A percentile compares a stretch with the other conserved stretches of the same genome.
Conservation (phyloP, 2,888 invertebrate genomes). For the Pandemis cinnamomeana region DNA sequence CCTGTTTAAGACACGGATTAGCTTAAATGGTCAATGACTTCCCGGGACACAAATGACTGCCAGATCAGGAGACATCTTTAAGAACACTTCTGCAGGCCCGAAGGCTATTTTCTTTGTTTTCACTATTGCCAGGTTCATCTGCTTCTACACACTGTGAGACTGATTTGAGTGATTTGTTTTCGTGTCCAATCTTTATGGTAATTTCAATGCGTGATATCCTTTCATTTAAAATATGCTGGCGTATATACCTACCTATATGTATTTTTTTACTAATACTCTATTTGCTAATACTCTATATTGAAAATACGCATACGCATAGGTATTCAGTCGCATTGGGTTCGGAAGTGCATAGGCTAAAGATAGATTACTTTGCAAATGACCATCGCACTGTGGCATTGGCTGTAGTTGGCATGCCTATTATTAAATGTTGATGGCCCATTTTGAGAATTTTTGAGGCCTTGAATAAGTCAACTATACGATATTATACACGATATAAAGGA, state of each 20-base stretch:
- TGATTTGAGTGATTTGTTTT: too few relatives aligned
- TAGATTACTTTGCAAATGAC: not conserved
- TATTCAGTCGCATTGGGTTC: not conserved
- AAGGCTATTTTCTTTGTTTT: not conserved
- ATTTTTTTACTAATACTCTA: too few relatives aligned
- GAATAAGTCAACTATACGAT: too few relatives aligned
- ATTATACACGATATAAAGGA: too few relatives aligned
- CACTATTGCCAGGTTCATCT: not conserved
- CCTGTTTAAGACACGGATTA: constrained; percentile 20
- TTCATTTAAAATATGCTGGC: not conserved
- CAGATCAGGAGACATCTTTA: not conserved
- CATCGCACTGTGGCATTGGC: not conserved
- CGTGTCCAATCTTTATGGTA: too few relatives aligned
- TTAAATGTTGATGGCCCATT: too few relatives aligned
- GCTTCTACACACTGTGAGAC: too few relatives aligned
- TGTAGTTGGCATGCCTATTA: not conserved
- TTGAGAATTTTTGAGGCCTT: too few relatives aligned
- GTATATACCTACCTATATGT: too few relatives aligned
- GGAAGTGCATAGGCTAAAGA: not conserved
- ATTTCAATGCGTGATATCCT: not conserved
- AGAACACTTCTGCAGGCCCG: not conserved
- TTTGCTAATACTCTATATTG: too few relatives aligned
- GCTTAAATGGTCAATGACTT: not conserved
- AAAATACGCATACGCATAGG: too few relatives aligned
- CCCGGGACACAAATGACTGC: not conserved